Evolutionary conservation across 1,140 invertebrate species (phyloP).

Genomic region (Drosophila cardini): DNA sequence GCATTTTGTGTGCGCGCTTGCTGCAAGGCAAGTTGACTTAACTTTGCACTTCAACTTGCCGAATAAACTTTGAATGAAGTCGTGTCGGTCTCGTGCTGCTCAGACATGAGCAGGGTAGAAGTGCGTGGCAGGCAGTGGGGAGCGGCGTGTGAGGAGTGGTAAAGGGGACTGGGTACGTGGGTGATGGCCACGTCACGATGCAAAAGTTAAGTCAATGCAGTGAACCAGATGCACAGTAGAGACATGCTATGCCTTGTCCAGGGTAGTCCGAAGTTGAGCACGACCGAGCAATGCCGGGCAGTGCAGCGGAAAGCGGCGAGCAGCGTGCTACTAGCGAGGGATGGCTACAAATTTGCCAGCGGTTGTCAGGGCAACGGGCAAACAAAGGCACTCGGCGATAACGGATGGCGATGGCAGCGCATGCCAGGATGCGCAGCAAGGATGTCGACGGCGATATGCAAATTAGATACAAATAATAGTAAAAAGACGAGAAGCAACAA

Average conservation of each 20-base stretch:
- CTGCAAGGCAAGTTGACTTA: conserved; percentile 71
- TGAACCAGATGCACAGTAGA: conserved; percentile 69
- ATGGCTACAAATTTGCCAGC: conserved; percentile 61
- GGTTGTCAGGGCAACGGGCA: conserved; percentile 64
- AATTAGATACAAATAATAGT: conserved; percentile 83
- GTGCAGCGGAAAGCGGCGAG: neutral
- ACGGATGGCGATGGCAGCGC: conserved; percentile 47
- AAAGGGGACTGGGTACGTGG: conserved; percentile 15
- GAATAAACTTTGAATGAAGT: conserved; percentile 77
- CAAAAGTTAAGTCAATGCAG: conserved; percentile 46
- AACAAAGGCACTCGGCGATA: conserved; percentile 52
- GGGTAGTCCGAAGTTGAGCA: conserved; percentile 10
- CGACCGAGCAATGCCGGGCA: neutral
- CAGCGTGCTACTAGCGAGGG: conserved; percentile 18
- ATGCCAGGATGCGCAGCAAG: conserved; percentile 68
- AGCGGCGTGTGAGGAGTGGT: neutral
- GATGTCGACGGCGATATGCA: conserved; percentile 74
- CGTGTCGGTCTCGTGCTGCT: conserved; percentile 16
- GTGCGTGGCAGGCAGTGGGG: no score
- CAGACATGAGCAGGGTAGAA: conserved; percentile 6
- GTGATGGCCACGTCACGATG: conserved; percentile 18
- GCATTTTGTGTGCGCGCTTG: conserved; percentile 73
- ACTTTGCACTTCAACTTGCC: conserved; percentile 80
- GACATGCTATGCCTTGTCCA: neutral
- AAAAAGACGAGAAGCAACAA: conserved; percentile 35